Conservation (phyloP, 2,113 vertebrate species). For the Eudyptes chrysolophus region DNA sequence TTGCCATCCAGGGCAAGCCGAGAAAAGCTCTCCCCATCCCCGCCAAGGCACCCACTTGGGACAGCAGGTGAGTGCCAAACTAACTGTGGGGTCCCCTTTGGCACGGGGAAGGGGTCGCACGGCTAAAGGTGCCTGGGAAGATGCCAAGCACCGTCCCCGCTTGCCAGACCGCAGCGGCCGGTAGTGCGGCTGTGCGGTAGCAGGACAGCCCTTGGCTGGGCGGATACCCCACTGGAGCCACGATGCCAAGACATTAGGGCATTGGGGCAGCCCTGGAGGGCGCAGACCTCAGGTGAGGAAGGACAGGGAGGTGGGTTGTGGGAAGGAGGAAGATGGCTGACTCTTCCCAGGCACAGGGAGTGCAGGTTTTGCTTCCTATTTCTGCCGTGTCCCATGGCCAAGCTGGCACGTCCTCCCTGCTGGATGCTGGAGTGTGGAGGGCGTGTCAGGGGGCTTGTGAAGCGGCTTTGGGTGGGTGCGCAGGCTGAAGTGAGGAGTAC, state of each 20-base stretch:
- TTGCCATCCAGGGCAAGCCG: background rate
- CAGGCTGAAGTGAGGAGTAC: background rate
- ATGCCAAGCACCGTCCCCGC: rapidly evolving
- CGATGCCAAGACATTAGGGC: background rate
- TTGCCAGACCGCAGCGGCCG: background rate
- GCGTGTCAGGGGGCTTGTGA: background rate
- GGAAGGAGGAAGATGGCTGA: background rate
- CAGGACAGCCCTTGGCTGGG: background rate
- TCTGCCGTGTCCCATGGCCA: background rate
- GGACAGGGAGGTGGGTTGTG: background rate
- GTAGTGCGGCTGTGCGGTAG: background rate
- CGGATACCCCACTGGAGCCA: background rate
- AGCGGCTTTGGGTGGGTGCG: background rate
- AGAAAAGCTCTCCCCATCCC: background rate
- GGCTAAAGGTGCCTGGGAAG: background rate
- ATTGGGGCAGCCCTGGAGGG: background rate
- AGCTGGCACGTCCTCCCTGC: background rate
- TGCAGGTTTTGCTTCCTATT: background rate
- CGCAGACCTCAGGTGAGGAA: background rate
- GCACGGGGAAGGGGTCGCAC: rapidly evolving
- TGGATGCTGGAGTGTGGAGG: background rate
- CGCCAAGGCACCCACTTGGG: background rate
- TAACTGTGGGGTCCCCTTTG: background rate
- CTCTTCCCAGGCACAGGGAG: background rate
- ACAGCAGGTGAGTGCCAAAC: background rate